Conservation (phyloP, 2,797 vertebrate genomes). For the Enteromius fasciolatus region DNA sequence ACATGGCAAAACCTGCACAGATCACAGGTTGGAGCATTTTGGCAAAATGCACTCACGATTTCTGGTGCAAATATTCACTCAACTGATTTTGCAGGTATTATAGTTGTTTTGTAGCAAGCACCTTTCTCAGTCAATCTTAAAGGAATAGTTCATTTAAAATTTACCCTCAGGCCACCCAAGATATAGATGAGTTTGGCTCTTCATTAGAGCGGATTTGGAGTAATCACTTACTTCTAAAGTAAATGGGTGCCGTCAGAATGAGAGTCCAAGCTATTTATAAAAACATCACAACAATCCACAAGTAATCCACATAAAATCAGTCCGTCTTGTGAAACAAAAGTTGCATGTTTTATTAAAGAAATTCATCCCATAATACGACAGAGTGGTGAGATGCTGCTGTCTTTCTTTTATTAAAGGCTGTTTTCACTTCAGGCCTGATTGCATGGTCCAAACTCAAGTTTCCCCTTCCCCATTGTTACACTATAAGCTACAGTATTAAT, state of each 20-base stretch:
- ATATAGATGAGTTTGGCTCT: background rate
- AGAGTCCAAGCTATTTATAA: background rate
- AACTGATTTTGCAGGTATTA: slow-evolving; percentile 7
- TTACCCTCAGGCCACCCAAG: background rate
- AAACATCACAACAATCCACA: background rate
- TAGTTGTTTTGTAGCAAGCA: background rate
- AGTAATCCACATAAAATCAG: background rate
- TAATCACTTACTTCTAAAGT: background rate
- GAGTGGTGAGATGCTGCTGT: background rate
- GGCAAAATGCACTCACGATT: background rate
- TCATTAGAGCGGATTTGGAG: background rate
- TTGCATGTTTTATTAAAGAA: background rate
- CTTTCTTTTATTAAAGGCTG: background rate
- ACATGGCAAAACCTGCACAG: slow-evolving; percentile 9
- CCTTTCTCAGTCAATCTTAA: slow-evolving; percentile 1
- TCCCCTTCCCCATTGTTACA: background rate
- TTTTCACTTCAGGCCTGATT: background rate
- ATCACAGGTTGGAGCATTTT: background rate
- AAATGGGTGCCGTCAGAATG: background rate
- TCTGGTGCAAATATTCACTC: background rate
- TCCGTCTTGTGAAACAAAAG: background rate
- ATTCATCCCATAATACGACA: background rate
- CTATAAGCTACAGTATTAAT: background rate
- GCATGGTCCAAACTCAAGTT: background rate
- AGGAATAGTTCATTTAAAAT: background rate